Percentiles rank a stretch among this genome's conserved stretches.
Conservation (phyloP, 1,140 invertebrate species). For the Holotrichia oblita region DNA sequence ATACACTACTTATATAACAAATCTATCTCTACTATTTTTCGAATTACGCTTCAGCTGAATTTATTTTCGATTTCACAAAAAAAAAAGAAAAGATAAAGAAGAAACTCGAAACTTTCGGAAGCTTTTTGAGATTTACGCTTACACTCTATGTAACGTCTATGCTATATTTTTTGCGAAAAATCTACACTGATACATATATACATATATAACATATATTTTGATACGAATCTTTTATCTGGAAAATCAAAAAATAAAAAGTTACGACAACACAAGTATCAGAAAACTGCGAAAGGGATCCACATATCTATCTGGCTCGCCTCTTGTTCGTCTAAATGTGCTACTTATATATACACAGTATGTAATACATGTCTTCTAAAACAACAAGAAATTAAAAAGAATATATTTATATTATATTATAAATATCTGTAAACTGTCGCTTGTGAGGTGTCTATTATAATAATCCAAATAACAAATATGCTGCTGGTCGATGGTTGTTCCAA, state of each 20-base stretch:
- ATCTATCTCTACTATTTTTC: slow-evolving; percentile 38
- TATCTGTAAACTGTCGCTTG: slow-evolving; percentile 5
- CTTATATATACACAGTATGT: not conserved
- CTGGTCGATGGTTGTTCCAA: slow-evolving; percentile 3
- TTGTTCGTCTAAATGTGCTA: slow-evolving; percentile 30
- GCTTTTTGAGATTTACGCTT: slow-evolving; percentile 33
- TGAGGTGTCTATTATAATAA: slow-evolving; percentile 18
- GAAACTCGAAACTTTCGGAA: not conserved
- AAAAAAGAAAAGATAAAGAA: not conserved
- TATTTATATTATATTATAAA: slow-evolving; percentile 17
- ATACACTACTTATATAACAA: slow-evolving; percentile 15
- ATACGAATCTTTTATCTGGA: slow-evolving; percentile 37
- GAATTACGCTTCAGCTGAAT: slow-evolving; percentile 35
- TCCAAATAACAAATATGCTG: not conserved
- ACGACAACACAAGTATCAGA: not conserved
- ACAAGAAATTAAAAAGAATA: slow-evolving; percentile 18
- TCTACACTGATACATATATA: slow-evolving; percentile 40
- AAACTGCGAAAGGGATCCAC: not conserved
- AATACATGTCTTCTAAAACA: slow-evolving; percentile 18
- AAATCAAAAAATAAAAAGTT: slow-evolving; percentile 4
- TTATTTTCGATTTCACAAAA: not conserved
- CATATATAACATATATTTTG: slow-evolving; percentile 41
- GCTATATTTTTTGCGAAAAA: slow-evolving; percentile 37
- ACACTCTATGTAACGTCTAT: slow-evolving; percentile 5
- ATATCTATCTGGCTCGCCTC: not conserved